Conservation (phyloP, 2,113 vertebrate genomes). For the Poeciliopsis turrubarensis region DNA sequence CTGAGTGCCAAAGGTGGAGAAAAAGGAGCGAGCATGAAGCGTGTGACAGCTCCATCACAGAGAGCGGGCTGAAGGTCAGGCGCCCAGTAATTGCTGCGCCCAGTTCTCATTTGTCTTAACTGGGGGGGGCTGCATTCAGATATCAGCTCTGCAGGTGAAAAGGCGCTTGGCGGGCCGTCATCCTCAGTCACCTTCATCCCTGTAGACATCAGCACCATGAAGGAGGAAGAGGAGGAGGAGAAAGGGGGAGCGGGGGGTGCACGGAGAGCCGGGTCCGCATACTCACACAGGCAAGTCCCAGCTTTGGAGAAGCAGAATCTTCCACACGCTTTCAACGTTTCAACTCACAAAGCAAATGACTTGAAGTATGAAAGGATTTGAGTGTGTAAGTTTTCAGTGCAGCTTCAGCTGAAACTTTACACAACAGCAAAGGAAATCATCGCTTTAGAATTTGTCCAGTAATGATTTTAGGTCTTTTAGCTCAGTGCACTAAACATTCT, state of each 20-base stretch:
- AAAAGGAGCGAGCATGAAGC: constrained; percentile 37
- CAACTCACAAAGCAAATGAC: background rate
- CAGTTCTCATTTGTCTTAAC: constrained; percentile 61
- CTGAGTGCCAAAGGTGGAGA: constrained; percentile 2
- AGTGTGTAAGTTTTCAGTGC: background rate
- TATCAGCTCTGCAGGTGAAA: constrained; percentile 65
- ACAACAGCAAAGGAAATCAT: no score
- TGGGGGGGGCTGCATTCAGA: constrained; percentile 29
- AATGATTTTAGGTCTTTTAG: no score
- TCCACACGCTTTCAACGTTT: background rate
- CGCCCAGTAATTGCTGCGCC: constrained; percentile 24
- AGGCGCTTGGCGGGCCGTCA: constrained; percentile 67
- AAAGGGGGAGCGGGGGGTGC: constrained; percentile 14
- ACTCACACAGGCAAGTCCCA: constrained; percentile 2
- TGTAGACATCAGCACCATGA: constrained; percentile 10
- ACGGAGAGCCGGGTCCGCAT: constrained; percentile 25
- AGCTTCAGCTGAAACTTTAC: no score
- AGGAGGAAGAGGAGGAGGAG: no score
- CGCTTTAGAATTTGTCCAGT: no score
- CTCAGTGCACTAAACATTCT: no score
- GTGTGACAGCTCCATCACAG: constrained; percentile 58
- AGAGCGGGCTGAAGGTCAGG: constrained; percentile 65
- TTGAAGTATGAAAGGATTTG: background rate
- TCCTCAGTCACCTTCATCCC: constrained; percentile 64
- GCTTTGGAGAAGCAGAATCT: background rate